phyloP scores from a whole-genome alignment of 2,888 invertebrate genomes.

The Lypha dubia region DNA sequence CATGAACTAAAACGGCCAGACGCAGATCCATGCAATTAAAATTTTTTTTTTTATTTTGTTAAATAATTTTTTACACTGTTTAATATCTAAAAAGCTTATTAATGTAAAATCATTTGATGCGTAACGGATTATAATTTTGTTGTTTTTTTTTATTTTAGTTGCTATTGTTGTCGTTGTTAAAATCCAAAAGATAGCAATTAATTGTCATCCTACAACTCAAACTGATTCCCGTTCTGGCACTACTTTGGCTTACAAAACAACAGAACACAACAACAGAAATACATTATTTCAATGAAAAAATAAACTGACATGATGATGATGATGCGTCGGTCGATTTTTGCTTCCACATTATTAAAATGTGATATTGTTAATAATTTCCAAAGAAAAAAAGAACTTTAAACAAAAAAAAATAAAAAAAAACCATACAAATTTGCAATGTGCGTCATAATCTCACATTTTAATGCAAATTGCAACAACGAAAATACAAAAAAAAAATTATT shows the following conservation, averaged over 20 bases:
- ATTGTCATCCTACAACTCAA: conserved; percentile 54
- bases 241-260: conserved; percentile 21
- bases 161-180: conserved; percentile 52
- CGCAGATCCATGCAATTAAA: conserved; percentile 5
- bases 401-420: too few species aligned
- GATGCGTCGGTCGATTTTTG: conserved; percentile 48
- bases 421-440: conserved; percentile 49
- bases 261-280: too few species aligned
- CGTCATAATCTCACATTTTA: conserved; percentile 48
- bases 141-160: not conserved
- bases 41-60: conserved; percentile 1
- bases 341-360: conserved; percentile 47
- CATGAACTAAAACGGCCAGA: not conserved
- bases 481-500: conserved; percentile 48
- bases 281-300: too few species aligned
- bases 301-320: conserved; percentile 63
- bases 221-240: conserved; percentile 8
- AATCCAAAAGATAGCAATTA: conserved; percentile 59
- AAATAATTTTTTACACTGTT: conserved; percentile 50
- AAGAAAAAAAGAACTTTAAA: conserved; percentile 34
- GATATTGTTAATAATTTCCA: conserved; percentile 66
- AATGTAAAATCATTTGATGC: conserved; percentile 70
- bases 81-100: conserved; percentile 66
- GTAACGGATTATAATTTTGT: conserved; percentile 68
- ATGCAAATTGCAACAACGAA: conserved; percentile 43